phyloP scores from a whole-genome alignment of 2,113 vertebrate species.

The Typhlomys cinereus region DNA sequence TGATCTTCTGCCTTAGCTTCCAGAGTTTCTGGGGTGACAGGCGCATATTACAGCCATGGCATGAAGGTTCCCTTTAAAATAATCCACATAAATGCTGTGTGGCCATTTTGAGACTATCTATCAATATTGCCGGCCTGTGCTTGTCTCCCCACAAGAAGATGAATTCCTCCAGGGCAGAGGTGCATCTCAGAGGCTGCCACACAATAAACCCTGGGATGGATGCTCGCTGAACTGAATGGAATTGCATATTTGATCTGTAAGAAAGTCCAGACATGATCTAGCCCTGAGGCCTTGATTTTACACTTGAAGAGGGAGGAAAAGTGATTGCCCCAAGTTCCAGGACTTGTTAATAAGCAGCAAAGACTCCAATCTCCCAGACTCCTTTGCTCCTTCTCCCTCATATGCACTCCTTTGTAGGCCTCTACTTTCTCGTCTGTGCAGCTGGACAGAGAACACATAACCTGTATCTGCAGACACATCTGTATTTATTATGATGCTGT shows the following conservation, averaged over 20 bases:
- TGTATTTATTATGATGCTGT: background rate
- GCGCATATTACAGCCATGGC: background rate
- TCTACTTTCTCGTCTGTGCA: background rate
- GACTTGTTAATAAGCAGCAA: background rate
- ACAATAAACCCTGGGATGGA: background rate
- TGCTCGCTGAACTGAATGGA: background rate
- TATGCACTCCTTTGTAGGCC: background rate
- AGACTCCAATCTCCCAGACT: no score
- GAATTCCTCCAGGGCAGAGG: constrained; percentile 35
- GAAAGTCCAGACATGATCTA: background rate
- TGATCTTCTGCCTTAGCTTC: background rate
- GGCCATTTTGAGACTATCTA: constrained; percentile 4
- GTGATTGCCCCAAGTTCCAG: background rate
- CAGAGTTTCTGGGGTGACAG: background rate
- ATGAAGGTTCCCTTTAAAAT: background rate
- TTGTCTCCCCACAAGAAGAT: constrained; percentile 9
- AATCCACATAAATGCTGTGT: background rate
- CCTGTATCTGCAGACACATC: background rate
- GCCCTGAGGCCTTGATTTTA: background rate
- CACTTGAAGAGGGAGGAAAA: background rate
- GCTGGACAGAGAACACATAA: background rate
- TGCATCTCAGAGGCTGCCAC: background rate
- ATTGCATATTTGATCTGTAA: constrained; percentile 41
- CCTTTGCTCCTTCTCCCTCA: background rate
- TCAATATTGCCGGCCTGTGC: constrained; percentile 8